Evolutionary conservation across 2,888 invertebrate genomes (phyloP), one percentile per base, ranked within the genome.

Genomic region (Drepana falcataria): DNA sequence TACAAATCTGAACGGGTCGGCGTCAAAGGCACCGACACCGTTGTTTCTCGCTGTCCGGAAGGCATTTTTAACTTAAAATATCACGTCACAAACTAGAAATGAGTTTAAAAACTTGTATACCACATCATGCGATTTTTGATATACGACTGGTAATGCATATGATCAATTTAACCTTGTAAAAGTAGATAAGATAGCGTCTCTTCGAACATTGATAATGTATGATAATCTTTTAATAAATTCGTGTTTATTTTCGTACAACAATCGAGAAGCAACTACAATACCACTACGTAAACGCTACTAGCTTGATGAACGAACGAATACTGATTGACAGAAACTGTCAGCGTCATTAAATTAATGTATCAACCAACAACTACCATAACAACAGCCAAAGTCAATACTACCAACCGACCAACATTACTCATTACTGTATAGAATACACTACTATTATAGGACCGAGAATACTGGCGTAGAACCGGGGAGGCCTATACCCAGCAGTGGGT

Each of bases 1-100:
- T 92, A 91, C 54, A 87, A 75, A 75, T 91, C 89, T 7, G 87
- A 85, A 66, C 87, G 79, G 9, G 87, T 85, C 48, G 87, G 88
- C 55, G 86, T 85, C 60, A 91, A 71, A 55, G 90, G 91, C 70
- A 91, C 79, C 48, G 88, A 84, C 55, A 90, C 85, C 48, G 79
- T 75, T 3, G 83, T 79, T 65, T 90, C 91, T 59, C 83, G 74
- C 57, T 79, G 83, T 62, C 75, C 75, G 52, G 81, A 76, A 61
- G 84, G 75, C 90, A 91, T 91, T 81, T 83, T 77, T 68, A 75
- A 61, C 65, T 71, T 72, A 66, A 69, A 71, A 66, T 51, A 5
- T 40, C 51, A 40, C 51, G 34, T 7, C 40, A n/a, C 40, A 37
- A 33, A 49, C 35, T 5, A 40, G 35, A 40, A 41, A 7, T 9